Evolutionary conservation across 2,797 vertebrate species (phyloP).

Genomic region (Echeneis naucrates): DNA sequence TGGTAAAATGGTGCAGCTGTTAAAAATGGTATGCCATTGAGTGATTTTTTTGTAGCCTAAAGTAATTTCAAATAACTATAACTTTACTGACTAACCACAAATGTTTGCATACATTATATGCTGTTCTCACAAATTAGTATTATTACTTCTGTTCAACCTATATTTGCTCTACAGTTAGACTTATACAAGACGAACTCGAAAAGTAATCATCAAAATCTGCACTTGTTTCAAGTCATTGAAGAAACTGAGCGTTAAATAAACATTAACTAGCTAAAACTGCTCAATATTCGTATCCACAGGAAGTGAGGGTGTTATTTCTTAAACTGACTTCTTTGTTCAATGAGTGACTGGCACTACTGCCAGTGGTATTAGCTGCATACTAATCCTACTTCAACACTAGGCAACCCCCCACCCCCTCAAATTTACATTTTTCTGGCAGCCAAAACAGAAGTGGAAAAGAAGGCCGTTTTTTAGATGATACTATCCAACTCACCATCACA

Average conservation of each 20-base stretch:
- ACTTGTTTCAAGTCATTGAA: background rate
- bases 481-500: background rate
- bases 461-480: background rate
- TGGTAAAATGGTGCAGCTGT: background rate
- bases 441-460: conserved; percentile 4
- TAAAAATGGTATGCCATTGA: background rate
- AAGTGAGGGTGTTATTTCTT: background rate
- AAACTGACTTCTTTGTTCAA: background rate
- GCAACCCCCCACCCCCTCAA: background rate
- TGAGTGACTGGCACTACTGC: background rate
- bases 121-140: background rate
- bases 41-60: background rate
- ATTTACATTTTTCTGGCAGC: conserved; percentile 27
- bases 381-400: background rate
- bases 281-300: background rate
- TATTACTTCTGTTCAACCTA: background rate
- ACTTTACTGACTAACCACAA: conserved; percentile 4
- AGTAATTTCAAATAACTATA: background rate
- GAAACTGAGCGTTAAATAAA: background rate
- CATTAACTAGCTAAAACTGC: background rate
- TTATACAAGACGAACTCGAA: background rate
- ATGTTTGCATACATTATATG: background rate
- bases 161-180: background rate
- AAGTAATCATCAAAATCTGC: conserved; percentile 2
- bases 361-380: conserved; percentile 1